Conservation (phyloP, 2,888 invertebrate species). For the Scaptomyza flava region DNA sequence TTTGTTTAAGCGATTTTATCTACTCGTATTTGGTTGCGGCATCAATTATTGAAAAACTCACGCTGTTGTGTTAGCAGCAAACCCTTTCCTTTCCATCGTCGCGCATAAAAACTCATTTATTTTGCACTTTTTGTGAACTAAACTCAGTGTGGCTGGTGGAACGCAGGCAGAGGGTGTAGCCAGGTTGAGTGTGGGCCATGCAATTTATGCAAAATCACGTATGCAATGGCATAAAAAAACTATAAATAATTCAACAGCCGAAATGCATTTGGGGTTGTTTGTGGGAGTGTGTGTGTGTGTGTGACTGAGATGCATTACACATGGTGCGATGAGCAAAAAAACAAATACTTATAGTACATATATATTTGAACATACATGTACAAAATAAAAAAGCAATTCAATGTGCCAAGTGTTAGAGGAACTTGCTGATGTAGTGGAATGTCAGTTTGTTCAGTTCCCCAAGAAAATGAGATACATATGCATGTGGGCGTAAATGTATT, state of each 20-base stretch:
- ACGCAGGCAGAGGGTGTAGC: neutral
- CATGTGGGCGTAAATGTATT: conserved; percentile 21
- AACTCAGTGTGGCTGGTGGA: neutral
- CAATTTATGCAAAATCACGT: conserved; percentile 72
- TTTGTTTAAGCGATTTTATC: conserved; percentile 47
- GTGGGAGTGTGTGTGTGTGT: conserved; percentile 20
- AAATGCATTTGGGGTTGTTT: conserved; percentile 52
- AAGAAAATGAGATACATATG: neutral
- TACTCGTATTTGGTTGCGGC: conserved; percentile 12
- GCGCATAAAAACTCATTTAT: conserved; percentile 20
- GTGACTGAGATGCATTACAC: conserved; percentile 23
- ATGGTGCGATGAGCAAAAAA: conserved; percentile 15
- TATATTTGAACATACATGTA: neutral
- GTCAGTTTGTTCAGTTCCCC: conserved; percentile 7
- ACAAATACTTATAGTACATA: neutral
- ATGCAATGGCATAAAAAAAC: conserved; percentile 59
- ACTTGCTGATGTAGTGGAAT: conserved; percentile 21
- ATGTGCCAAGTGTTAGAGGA: conserved; percentile 2
- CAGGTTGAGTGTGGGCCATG: conserved; percentile 16
- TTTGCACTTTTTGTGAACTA: conserved; percentile 23
- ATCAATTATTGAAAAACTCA: conserved; percentile 59
- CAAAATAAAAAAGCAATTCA: conserved; percentile 27
- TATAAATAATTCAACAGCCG: conserved; percentile 65
- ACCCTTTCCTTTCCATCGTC: neutral
- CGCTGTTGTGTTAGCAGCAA: conserved; percentile 3